Conservation (phyloP, 2,888 invertebrate genomes). For the Melanargia galathea region DNA sequence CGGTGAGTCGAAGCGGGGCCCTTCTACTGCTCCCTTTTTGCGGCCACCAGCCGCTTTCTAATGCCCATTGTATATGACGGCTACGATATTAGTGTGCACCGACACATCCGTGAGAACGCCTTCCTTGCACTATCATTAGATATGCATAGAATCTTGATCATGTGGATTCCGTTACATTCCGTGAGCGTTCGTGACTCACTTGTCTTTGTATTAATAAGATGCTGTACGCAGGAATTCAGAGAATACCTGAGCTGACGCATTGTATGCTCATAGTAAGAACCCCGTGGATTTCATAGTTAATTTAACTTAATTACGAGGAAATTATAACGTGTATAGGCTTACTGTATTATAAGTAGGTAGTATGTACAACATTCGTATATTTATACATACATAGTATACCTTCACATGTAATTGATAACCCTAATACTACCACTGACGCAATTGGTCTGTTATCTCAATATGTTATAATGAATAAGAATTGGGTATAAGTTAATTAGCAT, state of each 20-base stretch:
- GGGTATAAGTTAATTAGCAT: conserved; percentile 32
- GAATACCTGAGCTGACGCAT: conserved; percentile 34
- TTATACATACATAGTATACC: neutral
- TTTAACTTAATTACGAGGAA: conserved; percentile 7
- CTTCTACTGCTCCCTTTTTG: conserved; percentile 77
- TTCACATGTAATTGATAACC: conserved; percentile 20
- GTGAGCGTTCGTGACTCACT: conserved; percentile 30
- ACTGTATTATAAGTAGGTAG: neutral
- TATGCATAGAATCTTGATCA: conserved; percentile 45
- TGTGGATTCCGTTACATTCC: conserved; percentile 33
- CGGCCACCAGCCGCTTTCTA: conserved; percentile 78
- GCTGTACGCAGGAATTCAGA: conserved; percentile 28
- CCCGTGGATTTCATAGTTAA: neutral
- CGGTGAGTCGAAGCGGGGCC: conserved; percentile 50
- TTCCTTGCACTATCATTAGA: conserved; percentile 54
- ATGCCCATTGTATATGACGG: conserved; percentile 73
- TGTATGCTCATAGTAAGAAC: conserved; percentile 2
- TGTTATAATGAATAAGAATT: conserved; percentile 34
- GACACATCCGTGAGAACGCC: conserved; percentile 73
- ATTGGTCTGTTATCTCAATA: conserved; percentile 28
- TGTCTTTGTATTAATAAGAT: conserved; percentile 23
- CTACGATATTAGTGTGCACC: conserved; percentile 62
- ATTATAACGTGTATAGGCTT: neutral
- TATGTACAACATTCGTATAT: neutral
- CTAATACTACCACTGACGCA: conserved; percentile 25